Base-by-base conservation (phyloP, 2,113 vertebrate species). In the Rhadina sibilatrix region DNA sequence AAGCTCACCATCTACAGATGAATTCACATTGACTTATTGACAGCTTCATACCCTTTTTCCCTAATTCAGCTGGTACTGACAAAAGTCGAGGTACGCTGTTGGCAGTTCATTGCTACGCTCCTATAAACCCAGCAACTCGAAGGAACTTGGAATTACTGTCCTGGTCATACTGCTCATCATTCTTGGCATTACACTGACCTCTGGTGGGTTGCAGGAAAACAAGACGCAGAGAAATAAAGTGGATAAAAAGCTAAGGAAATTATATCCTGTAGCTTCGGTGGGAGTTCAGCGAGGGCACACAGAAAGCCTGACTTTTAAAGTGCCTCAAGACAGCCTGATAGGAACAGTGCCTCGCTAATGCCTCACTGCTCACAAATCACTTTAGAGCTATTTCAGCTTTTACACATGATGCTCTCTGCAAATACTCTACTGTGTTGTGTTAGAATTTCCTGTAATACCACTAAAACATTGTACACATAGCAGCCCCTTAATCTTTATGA, bases 181-280 rank as follows among this genome's bases (percentile, higher is more conserved):
- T 92, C 52, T 35, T n/a, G 47, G 92, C 63, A 50, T 65, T 82
- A 68, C 79, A 75, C 91, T 97, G 97, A 95, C 97, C 91, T 91
- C 97, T 97, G 66, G 77, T 89, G 96, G 96, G 35, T 2, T 35
- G 27, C 65, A 75, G 40, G 25, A 56, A 81, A 65, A 57, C 23
- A 92, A 64, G 6, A 27, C 3, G 10, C 12, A 4, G 12, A 44
- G 18, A 57, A 76, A 42, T 4, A 15, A 40, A 52, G 65, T 1
- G 0, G 16, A 24, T 17, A 18, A 87, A 65, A 89, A 27, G 23
- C 12, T 22, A 33, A 33, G 24, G 38, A 89, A 92, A 84, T 31
- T 3, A 54, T 5, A 52, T 5, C 9, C 16, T 24, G 28, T 17
- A 57, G 30, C 13, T 68, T 40, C 6, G 12, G 14, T 31, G 22